Evolutionary conservation across 2,797 vertebrate genomes (phyloP).

Genomic region (Ptychobarbus kaznakovi): DNA sequence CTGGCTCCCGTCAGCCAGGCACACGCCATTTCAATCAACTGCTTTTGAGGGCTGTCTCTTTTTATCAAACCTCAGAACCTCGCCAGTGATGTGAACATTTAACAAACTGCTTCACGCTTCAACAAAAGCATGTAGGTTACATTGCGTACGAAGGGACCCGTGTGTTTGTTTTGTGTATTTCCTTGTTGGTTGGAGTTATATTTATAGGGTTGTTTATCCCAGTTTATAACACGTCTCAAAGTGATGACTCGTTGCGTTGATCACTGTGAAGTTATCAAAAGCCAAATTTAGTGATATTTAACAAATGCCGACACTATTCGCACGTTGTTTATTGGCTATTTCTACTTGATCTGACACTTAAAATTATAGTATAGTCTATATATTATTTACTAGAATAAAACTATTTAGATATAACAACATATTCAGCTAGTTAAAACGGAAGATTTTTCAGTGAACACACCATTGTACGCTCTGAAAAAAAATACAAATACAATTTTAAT

Average conservation of each 20-base stretch:
- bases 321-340: not conserved
- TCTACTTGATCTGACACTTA: not conserved
- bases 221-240: not conserved
- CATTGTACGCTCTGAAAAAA: not conserved
- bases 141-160: slow-evolving; percentile 36
- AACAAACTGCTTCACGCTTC: slow-evolving; percentile 80
- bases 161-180: slow-evolving; percentile 39
- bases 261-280: slow-evolving; percentile 30
- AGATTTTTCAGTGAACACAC: not conserved
- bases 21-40: slow-evolving; percentile 99
- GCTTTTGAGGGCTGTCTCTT: slow-evolving; percentile 87
- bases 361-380: not conserved
- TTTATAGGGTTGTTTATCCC: not conserved
- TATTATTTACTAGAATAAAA: not conserved
- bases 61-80: slow-evolving; percentile 88
- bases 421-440: not conserved
- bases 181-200: slow-evolving; percentile 6
- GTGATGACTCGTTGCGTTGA: slow-evolving; percentile 10
- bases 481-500: not conserved
- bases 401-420: not conserved
- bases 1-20: slow-evolving; percentile 98
- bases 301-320: not conserved
- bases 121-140: slow-evolving; percentile 66
- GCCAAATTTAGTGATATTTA: slow-evolving; percentile 18
- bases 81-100: slow-evolving; percentile 81